Base-by-base conservation (phyloP, 2,888 invertebrate species). In the Aplocera efformata region DNA sequence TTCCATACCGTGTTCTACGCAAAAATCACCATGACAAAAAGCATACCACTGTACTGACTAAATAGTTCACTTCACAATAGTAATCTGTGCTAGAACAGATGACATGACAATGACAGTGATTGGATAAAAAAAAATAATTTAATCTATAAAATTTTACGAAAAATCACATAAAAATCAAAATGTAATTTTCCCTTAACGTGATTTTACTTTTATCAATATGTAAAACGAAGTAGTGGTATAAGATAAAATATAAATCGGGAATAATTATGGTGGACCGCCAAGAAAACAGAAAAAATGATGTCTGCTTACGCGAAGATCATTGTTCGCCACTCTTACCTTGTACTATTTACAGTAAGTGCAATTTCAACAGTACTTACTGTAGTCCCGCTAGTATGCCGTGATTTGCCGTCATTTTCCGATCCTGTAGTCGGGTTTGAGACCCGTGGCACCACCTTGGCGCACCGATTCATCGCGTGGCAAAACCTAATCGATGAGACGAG, bases 371-470 rank as follows among this genome's bases (percentile, higher is more conserved):
- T 75, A 47, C 72, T 88, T 8, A 83, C 86, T 40, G 70, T 85
- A 31, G 71, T 89, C 35, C 86, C 89, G 1, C 55, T 88, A 27
- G 58, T 84, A 44, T 83, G 71, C 56, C 84, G 72, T 61, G 66
- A 73, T 13, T 56, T 83, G 25, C 97, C 96, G 23, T 93, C 94
- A 73, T 97, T 98, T 82, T 91, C 93, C 52, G 96, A 97, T 77
- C 97, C 97, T 11, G 92, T 95, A 67, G 82, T 96, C 92, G 98
- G 98, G 3, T 98, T 98, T 81, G 96, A 97, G 75, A 94, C 97
- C 7, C 90, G 98, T 49, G 97, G 97, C n/a, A 98, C 97, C 1
- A 84, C 89, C 28, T 90, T 98, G 60, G 92, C 96, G 1, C 91
- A 94, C 67, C 91, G 96, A 36, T 88, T 95, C 52, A 93, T 93